phyloP scores from a whole-genome alignment of 2,797 vertebrate species.

The Cuniculus paca region DNA sequence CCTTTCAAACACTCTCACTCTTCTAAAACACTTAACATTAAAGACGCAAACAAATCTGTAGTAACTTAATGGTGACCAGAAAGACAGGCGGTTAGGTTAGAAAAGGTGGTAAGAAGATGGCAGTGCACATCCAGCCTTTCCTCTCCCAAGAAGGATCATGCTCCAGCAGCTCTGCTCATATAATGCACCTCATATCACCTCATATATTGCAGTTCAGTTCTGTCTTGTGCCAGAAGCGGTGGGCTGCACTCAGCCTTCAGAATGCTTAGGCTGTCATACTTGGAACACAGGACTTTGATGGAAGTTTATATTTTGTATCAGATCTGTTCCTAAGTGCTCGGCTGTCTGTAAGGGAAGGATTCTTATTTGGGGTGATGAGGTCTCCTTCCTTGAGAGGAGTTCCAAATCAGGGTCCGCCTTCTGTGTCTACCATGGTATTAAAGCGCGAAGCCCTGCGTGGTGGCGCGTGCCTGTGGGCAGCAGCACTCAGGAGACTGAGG shows the following conservation, averaged over 20 bases:
- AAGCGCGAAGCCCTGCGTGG: neutral
- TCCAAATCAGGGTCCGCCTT: neutral
- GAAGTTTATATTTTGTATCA: conserved; percentile 10
- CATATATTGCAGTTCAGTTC: neutral
- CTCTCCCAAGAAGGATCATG: neutral
- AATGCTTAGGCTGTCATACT: neutral
- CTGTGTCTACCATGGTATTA: neutral
- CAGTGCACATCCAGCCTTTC: neutral
- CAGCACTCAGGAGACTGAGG: neutral
- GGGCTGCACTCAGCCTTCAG: neutral
- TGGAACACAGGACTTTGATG: neutral
- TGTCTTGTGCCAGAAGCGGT: neutral
- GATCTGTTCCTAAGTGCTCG: neutral
- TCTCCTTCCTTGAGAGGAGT: conserved; percentile 15
- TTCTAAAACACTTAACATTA: neutral
- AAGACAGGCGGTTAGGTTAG: neutral
- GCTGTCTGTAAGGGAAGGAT: neutral
- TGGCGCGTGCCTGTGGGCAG: neutral
- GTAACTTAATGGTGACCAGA: neutral
- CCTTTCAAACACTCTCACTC: neutral
- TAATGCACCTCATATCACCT: too few relatives aligned
- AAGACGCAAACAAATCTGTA: neutral
- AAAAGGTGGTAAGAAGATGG: neutral
- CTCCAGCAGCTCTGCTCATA: neutral
- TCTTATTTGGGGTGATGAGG: neutral